phyloP scores from a whole-genome alignment of 2,797 vertebrate genomes.

The Chanos chanos region DNA sequence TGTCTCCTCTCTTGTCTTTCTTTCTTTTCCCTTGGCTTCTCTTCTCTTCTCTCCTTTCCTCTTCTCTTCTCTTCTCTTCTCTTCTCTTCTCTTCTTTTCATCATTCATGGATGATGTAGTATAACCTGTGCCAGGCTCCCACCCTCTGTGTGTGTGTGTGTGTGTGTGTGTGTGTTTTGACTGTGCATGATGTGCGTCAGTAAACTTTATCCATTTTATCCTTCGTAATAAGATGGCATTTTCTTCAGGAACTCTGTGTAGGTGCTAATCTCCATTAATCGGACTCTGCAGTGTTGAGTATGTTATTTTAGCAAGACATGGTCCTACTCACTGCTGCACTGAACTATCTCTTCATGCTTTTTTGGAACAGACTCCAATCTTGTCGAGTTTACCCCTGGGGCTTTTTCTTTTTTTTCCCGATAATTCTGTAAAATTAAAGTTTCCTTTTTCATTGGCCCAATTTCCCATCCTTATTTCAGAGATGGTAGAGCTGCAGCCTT shows the following conservation, averaged over 20 bases:
- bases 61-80: background rate
- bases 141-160: constrained; percentile 13
- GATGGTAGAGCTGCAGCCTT: constrained; percentile 40
- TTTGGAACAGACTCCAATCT: constrained; percentile 55
- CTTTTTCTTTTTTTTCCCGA: too few relatives aligned
- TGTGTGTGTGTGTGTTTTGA: constrained; percentile 4
- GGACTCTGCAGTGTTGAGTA: too few relatives aligned
- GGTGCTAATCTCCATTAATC: too few relatives aligned
- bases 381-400: constrained; percentile 58
- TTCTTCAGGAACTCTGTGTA: too few relatives aligned
- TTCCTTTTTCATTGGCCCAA: constrained; percentile 58
- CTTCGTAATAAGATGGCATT: too few relatives aligned
- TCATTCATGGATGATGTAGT: constrained; percentile 11
- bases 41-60: background rate
- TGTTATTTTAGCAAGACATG: too few relatives aligned
- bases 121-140: constrained; percentile 7
- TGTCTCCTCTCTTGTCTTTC: constrained; percentile 1
- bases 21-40: background rate
- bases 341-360: constrained; percentile 47
- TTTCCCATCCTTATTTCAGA: constrained; percentile 61
- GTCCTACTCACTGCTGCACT: background rate
- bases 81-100: constrained; percentile 1
- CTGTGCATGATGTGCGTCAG: background rate
- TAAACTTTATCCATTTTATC: constrained; percentile 32
- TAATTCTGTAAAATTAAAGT: constrained; percentile 59